Evolutionary conservation across 2,113 vertebrate species (phyloP).

Genomic region (Sturnira hondurensis): DNA sequence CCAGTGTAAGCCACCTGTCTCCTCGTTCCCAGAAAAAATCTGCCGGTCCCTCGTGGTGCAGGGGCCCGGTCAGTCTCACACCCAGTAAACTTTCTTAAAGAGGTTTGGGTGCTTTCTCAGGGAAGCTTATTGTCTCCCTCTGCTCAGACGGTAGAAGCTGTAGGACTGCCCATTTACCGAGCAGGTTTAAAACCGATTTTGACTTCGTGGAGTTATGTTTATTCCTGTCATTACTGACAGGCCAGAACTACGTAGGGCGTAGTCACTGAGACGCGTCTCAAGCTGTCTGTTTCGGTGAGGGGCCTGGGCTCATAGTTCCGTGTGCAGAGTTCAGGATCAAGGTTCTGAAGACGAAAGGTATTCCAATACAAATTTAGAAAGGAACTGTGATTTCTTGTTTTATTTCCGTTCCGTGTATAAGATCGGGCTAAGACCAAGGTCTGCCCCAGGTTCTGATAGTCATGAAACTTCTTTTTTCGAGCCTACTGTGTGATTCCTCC

Average conservation of each 20-base stretch:
- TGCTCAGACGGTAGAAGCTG: background rate
- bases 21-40: background rate
- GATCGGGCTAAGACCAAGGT: background rate
- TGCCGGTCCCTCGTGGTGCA: background rate
- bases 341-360: slow-evolving; percentile 10
- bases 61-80: background rate
- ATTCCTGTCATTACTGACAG: background rate
- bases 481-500: background rate
- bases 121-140: background rate
- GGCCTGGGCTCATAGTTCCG: background rate
- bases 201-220: background rate
- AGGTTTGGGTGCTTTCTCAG: background rate
- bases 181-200: background rate
- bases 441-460: background rate
- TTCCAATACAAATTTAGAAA: background rate
- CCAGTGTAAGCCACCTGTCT: background rate
- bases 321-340: background rate
- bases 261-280: background rate
- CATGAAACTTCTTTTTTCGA: background rate
- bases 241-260: background rate
- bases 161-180: background rate
- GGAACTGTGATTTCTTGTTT: background rate
- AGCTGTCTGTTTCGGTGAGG: background rate
- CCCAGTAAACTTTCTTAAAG: background rate
- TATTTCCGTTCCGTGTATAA: background rate